phyloP scores from a whole-genome alignment of 2,113 vertebrate genomes.

The Acrocephalus kingi region DNA sequence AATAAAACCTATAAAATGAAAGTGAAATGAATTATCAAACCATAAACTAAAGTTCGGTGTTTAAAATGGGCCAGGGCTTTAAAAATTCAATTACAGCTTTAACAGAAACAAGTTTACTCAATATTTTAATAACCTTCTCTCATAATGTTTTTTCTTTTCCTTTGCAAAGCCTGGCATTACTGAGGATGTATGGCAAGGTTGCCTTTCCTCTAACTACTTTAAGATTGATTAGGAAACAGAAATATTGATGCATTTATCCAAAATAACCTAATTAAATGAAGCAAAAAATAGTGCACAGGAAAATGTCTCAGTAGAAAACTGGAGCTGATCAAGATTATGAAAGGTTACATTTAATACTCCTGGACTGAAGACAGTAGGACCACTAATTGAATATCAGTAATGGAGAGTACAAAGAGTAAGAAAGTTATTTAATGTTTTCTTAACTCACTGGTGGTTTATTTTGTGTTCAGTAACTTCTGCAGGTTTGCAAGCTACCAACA shows the following conservation, averaged over 20 bases:
- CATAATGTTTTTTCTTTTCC: background rate
- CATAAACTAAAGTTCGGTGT: conserved; percentile 47
- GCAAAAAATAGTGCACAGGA: conserved; percentile 11
- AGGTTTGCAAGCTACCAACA: background rate
- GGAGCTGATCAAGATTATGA: background rate
- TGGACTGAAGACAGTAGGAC: background rate
- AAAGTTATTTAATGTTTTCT: background rate
- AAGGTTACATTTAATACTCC: background rate
- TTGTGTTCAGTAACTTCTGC: background rate
- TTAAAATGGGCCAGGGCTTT: conserved; percentile 26
- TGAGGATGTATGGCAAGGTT: background rate
- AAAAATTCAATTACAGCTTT: conserved; percentile 50
- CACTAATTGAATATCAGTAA: background rate
- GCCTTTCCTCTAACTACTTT: conserved; percentile 32
- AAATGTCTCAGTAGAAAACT: background rate
- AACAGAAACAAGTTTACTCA: conserved; percentile 57
- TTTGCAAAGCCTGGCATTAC: background rate
- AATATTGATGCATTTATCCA: conserved; percentile 52
- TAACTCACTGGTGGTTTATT: background rate
- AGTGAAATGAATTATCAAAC: conserved; percentile 59
- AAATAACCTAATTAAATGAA: conserved; percentile 55
- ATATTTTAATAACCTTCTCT: conserved; percentile 46
- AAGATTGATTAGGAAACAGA: conserved; percentile 62
- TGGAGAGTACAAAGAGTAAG: background rate
- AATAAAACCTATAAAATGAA: conserved; percentile 61